These are phyloP conservation scores for Frankliniella intonsa DNA, from an alignment of 2,888 invertebrate genomes.

Conservation along the genomic window DNA sequence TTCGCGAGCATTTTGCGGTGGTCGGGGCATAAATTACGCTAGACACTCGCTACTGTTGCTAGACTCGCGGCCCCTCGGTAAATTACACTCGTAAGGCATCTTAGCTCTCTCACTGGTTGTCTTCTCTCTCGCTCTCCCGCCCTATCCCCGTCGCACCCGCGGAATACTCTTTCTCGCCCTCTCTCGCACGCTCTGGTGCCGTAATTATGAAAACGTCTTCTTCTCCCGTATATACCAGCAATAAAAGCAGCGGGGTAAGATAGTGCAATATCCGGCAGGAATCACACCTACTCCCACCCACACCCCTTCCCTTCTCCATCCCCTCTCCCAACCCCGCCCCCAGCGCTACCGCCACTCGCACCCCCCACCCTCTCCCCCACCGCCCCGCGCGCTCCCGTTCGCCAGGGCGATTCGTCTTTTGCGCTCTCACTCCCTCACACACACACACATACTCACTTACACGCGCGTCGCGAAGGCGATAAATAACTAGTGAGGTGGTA, in stretches of 20 bases:
- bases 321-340: not conserved
- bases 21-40: not conserved
- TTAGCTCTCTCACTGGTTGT: not conserved
- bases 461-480: not conserved
- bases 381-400: not conserved
- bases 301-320: not conserved
- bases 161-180: not conserved
- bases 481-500: not conserved
- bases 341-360: not conserved
- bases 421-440: not conserved
- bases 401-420: not conserved
- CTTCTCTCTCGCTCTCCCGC: not conserved
- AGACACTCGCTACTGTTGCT: not conserved
- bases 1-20: not conserved
- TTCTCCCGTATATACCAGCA: not conserved
- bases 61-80: not conserved
- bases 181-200: not conserved
- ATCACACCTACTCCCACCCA: not conserved
- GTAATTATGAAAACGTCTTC: slow-evolving; percentile 8
- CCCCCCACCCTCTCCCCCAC: not conserved
- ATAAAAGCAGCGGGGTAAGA: slow-evolving; percentile 19
- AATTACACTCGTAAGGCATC: slow-evolving; percentile 5
- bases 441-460: not conserved
- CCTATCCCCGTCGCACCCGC: not conserved
- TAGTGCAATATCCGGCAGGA: slow-evolving; percentile 15